A percentile compares a stretch with the other conserved stretches of the same genome.
phyloP scores from a whole-genome alignment of 2,888 invertebrate genomes.

The Acheta domesticus region DNA sequence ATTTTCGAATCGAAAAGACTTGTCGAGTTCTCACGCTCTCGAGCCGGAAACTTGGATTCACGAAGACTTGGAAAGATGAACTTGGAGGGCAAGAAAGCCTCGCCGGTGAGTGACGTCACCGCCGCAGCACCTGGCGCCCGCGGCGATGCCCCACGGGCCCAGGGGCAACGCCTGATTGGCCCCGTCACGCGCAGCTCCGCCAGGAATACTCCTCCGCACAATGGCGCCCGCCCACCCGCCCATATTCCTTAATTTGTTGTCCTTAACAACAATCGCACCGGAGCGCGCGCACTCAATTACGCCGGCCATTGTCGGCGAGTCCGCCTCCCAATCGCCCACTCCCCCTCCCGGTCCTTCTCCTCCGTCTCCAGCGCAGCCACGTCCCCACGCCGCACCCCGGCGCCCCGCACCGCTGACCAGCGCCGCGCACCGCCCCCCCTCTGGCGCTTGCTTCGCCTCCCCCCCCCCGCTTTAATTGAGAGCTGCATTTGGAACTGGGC shows the following conservation, averaged over 20 bases:
- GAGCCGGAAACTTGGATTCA: too few relatives aligned
- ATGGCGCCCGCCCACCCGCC: background rate
- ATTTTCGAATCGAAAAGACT: too few relatives aligned
- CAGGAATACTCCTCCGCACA: background rate
- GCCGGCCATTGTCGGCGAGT: background rate
- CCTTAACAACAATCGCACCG: conserved; percentile 10
- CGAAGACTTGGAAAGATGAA: too few relatives aligned
- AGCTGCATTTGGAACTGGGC: too few relatives aligned
- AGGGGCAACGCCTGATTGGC: background rate
- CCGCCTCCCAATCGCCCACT: background rate
- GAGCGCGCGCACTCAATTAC: background rate
- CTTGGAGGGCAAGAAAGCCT: too few relatives aligned
- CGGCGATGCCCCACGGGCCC: background rate
- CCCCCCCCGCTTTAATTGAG: too few relatives aligned
- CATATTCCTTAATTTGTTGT: conserved; percentile 18
- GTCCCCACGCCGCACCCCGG: background rate
- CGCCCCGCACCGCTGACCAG: background rate
- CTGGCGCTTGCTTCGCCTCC: too few relatives aligned
- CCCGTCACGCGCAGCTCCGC: conserved; percentile 3
- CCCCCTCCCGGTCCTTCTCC: background rate
- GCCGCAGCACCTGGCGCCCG: too few relatives aligned
- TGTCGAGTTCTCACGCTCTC: too few relatives aligned
- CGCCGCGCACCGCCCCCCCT: too few relatives aligned
- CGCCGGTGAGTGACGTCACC: too few relatives aligned
- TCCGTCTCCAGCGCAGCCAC: background rate